Evolutionary conservation across 2,797 vertebrate species (phyloP).

Genomic region (Anguilla obscura): DNA sequence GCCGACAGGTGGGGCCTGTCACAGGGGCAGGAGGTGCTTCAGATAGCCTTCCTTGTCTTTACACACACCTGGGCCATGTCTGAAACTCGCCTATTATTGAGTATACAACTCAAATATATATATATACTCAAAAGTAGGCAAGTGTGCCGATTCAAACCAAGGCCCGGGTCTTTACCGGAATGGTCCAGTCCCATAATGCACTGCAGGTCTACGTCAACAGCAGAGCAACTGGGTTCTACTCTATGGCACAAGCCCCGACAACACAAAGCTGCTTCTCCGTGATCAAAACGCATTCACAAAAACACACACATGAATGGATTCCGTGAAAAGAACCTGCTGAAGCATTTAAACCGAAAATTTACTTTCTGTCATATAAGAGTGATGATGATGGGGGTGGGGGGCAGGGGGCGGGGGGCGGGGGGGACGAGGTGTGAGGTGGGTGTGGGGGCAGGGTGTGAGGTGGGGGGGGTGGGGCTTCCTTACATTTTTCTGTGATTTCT

Average conservation of each 20-base stretch:
- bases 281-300: not conserved
- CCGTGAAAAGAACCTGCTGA: not conserved
- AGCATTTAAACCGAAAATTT: not conserved
- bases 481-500: too few relatives aligned
- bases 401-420: not conserved
- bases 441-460: too few relatives aligned
- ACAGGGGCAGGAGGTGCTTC: too few relatives aligned
- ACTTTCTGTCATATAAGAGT: not conserved
- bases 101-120: too few relatives aligned
- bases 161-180: not conserved
- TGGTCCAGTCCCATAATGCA: not conserved
- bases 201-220: not conserved
- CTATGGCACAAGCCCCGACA: too few relatives aligned
- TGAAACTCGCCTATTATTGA: too few relatives aligned
- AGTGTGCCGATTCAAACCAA: too few relatives aligned
- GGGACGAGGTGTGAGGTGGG: too few relatives aligned
- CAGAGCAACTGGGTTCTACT: not conserved
- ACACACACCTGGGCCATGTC: too few relatives aligned
- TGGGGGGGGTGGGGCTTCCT: not conserved
- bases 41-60: too few relatives aligned
- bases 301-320: not conserved
- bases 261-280: not conserved
- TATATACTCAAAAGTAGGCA: too few relatives aligned
- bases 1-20: not conserved
- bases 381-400: not conserved